Conservation (phyloP, 2,797 vertebrate species). For the Sebastes oblongus region DNA sequence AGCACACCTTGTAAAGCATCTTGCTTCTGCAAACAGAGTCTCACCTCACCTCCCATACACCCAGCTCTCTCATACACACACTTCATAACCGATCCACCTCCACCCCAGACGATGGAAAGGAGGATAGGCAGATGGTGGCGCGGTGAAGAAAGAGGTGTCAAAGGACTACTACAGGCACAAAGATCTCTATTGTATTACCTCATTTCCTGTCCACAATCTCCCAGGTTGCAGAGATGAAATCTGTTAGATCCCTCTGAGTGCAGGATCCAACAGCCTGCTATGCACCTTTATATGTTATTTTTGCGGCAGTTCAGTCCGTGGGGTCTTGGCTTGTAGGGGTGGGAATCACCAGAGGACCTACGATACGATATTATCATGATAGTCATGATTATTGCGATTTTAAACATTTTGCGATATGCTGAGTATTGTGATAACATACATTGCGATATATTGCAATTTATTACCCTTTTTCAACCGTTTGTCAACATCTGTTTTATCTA, state of each 20-base stretch:
- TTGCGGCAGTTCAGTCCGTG: not conserved
- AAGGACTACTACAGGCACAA: conserved; percentile 45
- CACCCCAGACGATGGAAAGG: conserved; percentile 53
- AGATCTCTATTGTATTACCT: conserved; percentile 69
- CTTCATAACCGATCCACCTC: conserved; percentile 41
- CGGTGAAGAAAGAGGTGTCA: conserved; percentile 35
- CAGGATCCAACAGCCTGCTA: conserved; percentile 22
- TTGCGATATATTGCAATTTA: no score
- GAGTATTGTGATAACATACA: no score
- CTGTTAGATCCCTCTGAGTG: conserved; percentile 36
- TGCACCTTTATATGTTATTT: conserved; percentile 20
- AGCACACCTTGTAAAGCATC: conserved; percentile 57
- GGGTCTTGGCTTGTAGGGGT: no score
- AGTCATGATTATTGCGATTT: no score
- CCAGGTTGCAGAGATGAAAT: conserved; percentile 63
- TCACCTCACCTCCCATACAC: conserved; percentile 68
- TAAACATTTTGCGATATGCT: no score
- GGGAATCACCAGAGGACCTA: no score
- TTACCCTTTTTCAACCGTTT: no score
- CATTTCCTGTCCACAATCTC: conserved; percentile 71
- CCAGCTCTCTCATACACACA: conserved; percentile 32
- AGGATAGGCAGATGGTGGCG: conserved; percentile 39
- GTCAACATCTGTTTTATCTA: no score
- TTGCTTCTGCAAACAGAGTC: conserved; percentile 58
- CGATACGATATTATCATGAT: no score